A percentile compares a stretch with the other conserved stretches of the same genome.
Conservation (phyloP, 2,888 invertebrate species). For the Sthenelais limicola region DNA sequence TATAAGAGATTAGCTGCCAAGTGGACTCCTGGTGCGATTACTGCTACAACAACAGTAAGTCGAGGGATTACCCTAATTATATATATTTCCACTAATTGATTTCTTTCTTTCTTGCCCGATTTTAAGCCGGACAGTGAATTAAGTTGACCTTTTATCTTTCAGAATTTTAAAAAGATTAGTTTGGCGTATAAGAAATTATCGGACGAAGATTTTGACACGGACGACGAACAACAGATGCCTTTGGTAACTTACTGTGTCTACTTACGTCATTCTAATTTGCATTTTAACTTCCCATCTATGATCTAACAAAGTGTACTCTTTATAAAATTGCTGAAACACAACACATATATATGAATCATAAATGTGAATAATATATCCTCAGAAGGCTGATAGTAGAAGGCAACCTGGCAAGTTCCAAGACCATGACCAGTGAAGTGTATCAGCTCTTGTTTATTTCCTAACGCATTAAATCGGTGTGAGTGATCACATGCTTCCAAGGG, state of each 20-base stretch:
- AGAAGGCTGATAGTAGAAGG: no score
- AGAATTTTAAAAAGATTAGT: constrained; percentile 67
- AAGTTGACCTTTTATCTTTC: constrained; percentile 49
- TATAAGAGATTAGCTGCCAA: constrained; percentile 70
- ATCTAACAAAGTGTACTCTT: not conserved
- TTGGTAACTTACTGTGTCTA: constrained; percentile 54
- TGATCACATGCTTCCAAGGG: no score
- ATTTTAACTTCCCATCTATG: no score
- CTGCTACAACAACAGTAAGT: no score
- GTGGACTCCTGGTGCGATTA: no score
- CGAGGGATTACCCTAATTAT: not conserved
- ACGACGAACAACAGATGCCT: constrained; percentile 58
- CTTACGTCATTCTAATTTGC: no score
- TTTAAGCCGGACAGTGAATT: not conserved
- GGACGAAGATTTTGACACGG: constrained; percentile 55
- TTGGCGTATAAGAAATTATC: constrained; percentile 63
- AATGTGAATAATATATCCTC: no score
- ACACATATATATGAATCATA: no score
- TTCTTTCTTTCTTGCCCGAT: not conserved
- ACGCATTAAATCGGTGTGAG: not conserved
- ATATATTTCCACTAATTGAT: not conserved
- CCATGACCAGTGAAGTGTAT: not conserved
- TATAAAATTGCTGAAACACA: not conserved
- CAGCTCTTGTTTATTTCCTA: not conserved
- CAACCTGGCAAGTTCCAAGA: not conserved